Base-by-base conservation (phyloP, 2,888 invertebrate species). In the Pogonocherus hispidulus region DNA sequence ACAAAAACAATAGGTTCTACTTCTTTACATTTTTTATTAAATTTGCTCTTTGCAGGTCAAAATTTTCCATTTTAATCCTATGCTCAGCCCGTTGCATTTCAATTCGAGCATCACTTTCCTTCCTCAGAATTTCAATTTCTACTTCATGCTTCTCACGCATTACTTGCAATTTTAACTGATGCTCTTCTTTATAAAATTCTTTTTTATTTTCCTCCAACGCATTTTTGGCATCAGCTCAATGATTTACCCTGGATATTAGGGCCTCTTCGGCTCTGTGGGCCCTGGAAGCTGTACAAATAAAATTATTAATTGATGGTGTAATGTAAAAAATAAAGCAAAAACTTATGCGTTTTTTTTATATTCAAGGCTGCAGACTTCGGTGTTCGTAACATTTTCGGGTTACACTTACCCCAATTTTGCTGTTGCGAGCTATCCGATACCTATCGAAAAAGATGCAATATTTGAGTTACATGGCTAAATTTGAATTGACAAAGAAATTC, bases 141-240 rank as follows among this genome's bases (percentile, higher is more conserved):
- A 44, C 44, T 14, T 44, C 44, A 14, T 44, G 44, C 44, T 44
- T 14, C 44, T 44, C 44, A 9, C 14, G 44, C 44, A 44, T 44
- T 44, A 44, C 11, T 44, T 44, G 14, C 18, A 44, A 44, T 44
- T 44, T 44, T 4, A 44, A 44, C 44, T 44, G 2, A 44, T 44
- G 44, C 44, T 44, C 44, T 44, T 44, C 44, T 44, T 14, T 44
- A 44, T 44, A 44, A 44, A 44, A 44, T 44, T 44, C 44, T n/a
- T n/a, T n/a, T 44, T 44, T 44, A 44, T 44, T 44, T 44, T 18
- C 44, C 44, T 44, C 44, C 44, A 44, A 14, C 14, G 44, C n/a
- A n/a, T n/a, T n/a, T n/a, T n/a, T n/a, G n/a, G n/a, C n/a, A n/a
- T n/a, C n/a, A n/a, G n/a, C n/a, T n/a, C n/a, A n/a, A n/a, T n/a